Conservation (phyloP, 1,140 invertebrate species). For the Schlechtendalia chinensis region DNA sequence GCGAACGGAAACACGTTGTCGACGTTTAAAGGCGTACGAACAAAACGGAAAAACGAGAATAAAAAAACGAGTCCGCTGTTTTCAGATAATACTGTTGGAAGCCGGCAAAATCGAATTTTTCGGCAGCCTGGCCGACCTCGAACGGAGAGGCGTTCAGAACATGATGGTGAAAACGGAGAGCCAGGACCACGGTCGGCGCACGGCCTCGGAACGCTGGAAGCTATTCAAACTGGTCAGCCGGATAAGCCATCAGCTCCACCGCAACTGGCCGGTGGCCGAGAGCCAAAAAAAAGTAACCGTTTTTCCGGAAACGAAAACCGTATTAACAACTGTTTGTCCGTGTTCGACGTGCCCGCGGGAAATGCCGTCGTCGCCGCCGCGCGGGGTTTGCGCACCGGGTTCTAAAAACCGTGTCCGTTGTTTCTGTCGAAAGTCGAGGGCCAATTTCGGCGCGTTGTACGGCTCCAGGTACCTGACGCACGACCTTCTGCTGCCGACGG, state of each 20-base stretch:
- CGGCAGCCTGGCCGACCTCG: constrained; percentile 29
- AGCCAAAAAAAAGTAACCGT: constrained; percentile 23
- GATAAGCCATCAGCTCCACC: constrained; percentile 33
- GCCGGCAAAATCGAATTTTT: constrained; percentile 30
- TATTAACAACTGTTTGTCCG: no score
- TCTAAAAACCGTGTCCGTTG: neutral
- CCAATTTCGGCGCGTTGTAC: constrained; percentile 56
- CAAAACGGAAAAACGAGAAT: no score
- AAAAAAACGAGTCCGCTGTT: neutral
- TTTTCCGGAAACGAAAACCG: no score
- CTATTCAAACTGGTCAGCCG: constrained; percentile 62
- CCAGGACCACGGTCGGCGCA: constrained; percentile 56
- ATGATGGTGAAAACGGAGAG: constrained; percentile 51
- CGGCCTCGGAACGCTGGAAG: constrained; percentile 65
- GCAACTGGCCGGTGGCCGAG: constrained; percentile 59
- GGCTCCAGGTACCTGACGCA: constrained; percentile 64
- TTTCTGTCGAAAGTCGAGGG: constrained; percentile 50
- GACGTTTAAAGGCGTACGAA: no score
- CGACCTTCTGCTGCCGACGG: constrained; percentile 63
- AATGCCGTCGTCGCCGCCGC: no score
- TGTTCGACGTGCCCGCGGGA: no score
- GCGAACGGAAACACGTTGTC: no score
- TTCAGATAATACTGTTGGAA: constrained; percentile 27
- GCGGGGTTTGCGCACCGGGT: no score
- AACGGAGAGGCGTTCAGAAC: constrained; percentile 39